Conservation (phyloP, 2,888 invertebrate species). For the Rhagonycha lutea region DNA sequence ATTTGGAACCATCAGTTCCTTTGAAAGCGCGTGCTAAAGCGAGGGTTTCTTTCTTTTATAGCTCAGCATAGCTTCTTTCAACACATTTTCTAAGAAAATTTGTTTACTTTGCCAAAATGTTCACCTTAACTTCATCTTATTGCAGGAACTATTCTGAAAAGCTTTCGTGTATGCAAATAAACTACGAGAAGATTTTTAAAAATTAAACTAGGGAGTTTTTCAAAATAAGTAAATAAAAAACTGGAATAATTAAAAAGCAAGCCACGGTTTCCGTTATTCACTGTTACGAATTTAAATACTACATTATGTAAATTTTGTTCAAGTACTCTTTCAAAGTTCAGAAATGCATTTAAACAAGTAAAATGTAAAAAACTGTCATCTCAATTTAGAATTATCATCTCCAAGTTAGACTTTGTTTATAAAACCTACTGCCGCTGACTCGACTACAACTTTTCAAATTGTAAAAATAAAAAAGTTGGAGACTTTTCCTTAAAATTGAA, state of each 20-base stretch:
- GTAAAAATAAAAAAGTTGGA: neutral
- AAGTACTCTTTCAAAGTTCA: neutral
- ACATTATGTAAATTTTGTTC: neutral
- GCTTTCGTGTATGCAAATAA: neutral
- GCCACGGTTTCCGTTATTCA: neutral
- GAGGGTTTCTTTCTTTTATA: neutral
- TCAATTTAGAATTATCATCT: neutral
- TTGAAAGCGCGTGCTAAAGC: neutral
- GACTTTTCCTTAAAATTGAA: neutral
- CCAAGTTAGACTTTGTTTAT: neutral
- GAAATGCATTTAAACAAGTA: neutral
- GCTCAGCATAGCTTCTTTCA: neutral
- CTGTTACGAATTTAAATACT: neutral
- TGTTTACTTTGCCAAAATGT: neutral
- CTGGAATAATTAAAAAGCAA: neutral
- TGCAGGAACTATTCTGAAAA: neutral
- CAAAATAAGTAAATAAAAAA: neutral
- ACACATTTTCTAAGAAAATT: neutral
- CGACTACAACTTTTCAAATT: neutral
- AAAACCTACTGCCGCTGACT: neutral
- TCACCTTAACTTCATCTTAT: neutral
- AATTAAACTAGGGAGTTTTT: neutral
- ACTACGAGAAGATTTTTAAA: neutral
- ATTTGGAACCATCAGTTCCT: neutral
- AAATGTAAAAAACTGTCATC: neutral